Percentiles rank a stretch among this genome's conserved stretches.
Evolutionary conservation across 2,888 invertebrate genomes (phyloP).

Genomic region (Monopis laevigella): DNA sequence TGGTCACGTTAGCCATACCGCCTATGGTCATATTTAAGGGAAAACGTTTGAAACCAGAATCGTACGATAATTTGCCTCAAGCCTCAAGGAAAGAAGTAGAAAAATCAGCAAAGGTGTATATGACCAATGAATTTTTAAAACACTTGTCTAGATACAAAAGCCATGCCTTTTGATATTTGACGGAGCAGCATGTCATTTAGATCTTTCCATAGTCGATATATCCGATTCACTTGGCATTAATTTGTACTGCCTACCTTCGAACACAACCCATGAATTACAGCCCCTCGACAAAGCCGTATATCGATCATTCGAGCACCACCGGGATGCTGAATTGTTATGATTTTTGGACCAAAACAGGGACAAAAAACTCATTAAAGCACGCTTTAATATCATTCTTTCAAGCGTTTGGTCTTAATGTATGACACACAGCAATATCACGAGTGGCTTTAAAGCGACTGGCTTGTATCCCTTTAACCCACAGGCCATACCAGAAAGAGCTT

Average conservation of each 20-base stretch:
- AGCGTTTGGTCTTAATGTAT: slow-evolving; percentile 1
- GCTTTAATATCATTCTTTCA: slow-evolving; percentile 2
- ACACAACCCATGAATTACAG: slow-evolving; percentile 17
- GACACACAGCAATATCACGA: background rate
- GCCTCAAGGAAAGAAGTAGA: slow-evolving; percentile 20
- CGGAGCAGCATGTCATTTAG: slow-evolving; percentile 19
- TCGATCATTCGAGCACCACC: slow-evolving; percentile 18
- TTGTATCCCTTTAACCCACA: slow-evolving; percentile 1
- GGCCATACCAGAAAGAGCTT: slow-evolving; percentile 2
- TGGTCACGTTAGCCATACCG: no score
- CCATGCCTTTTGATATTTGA: slow-evolving; percentile 21
- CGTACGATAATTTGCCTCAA: slow-evolving; percentile 14
- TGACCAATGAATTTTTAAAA: slow-evolving; percentile 20
- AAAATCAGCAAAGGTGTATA: slow-evolving; percentile 19
- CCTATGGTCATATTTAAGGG: slow-evolving; percentile 22
- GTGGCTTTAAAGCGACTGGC: slow-evolving; percentile 3
- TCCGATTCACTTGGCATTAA: slow-evolving; percentile 18
- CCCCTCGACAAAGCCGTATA: slow-evolving; percentile 19
- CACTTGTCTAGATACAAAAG: slow-evolving; percentile 18
- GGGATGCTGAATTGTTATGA: slow-evolving; percentile 18
- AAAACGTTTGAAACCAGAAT: slow-evolving; percentile 19
- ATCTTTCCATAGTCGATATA: slow-evolving; percentile 18
- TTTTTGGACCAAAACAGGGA: slow-evolving; percentile 16
- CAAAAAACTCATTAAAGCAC: slow-evolving; percentile 5
- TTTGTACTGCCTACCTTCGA: slow-evolving; percentile 17